A percentile compares a stretch with the other conserved stretches of the same genome.
phyloP scores from a whole-genome alignment of 1,140 invertebrate genomes.

The Ruditapes philippinarum region DNA sequence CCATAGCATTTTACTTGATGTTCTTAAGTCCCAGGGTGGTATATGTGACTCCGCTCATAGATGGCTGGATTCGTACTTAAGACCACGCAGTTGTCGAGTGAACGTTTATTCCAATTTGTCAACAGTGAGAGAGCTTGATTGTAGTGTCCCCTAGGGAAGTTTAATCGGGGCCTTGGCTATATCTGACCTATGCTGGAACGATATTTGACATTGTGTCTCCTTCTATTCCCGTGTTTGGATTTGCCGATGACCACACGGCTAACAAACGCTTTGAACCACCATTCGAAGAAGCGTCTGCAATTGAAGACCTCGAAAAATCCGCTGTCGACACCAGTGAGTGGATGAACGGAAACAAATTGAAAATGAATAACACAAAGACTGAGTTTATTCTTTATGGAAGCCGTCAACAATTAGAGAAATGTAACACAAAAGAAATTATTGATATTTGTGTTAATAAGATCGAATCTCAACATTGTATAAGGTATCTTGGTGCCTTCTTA shows the following conservation, averaged over 20 bases:
- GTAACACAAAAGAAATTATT: not conserved
- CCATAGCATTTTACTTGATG: too few relatives aligned
- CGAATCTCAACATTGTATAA: not conserved
- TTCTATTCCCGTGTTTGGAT: constrained; percentile 9
- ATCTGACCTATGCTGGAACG: too few relatives aligned
- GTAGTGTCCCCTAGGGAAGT: too few relatives aligned
- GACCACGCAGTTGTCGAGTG: too few relatives aligned
- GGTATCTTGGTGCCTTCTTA: not conserved
- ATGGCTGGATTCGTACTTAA: too few relatives aligned
- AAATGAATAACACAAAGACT: constrained; percentile 8
- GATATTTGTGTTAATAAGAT: constrained; percentile 8
- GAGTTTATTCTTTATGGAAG: constrained; percentile 29
- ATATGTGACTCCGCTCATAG: too few relatives aligned
- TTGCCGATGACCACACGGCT: constrained; percentile 18
- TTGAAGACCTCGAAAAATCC: not conserved
- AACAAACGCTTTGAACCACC: not conserved
- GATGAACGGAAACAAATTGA: constrained; percentile 77
- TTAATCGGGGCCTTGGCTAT: too few relatives aligned
- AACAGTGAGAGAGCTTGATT: too few relatives aligned
- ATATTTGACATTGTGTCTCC: too few relatives aligned
- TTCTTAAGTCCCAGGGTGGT: too few relatives aligned
- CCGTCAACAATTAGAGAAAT: not conserved
- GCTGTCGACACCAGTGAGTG: not conserved
- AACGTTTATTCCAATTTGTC: too few relatives aligned
- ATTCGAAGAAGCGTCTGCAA: not conserved